Percentiles rank a stretch among this genome's conserved stretches.
Evolutionary conservation across 2,888 invertebrate species (phyloP).

Genomic region (Lapara coniferarum): DNA sequence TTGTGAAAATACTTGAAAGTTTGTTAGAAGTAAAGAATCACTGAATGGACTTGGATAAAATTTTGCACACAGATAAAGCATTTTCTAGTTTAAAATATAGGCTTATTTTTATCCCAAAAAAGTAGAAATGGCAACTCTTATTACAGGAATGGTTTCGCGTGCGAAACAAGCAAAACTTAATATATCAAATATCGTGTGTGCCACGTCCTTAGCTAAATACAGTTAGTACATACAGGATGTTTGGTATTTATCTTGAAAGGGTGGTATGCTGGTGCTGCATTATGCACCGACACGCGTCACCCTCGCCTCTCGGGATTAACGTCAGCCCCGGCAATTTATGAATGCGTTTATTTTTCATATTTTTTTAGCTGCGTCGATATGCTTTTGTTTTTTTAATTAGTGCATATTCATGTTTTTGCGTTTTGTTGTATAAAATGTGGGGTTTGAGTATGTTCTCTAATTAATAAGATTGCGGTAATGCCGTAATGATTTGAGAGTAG

Average conservation of each 20-base stretch:
- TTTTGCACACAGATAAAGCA: no score
- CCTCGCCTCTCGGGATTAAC: constrained; percentile 15
- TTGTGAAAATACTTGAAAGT: no score
- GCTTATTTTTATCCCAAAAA: no score
- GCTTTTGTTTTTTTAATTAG: neutral
- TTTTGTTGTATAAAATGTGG: neutral
- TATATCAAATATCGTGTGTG: neutral
- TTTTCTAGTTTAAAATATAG: no score
- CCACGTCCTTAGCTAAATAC: neutral
- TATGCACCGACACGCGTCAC: constrained; percentile 23
- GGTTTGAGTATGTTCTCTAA: neutral
- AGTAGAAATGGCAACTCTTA: no score
- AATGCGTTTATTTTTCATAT: constrained; percentile 18
- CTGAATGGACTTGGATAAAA: no score
- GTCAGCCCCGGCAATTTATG: constrained; percentile 11
- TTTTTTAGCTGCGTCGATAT: neutral
- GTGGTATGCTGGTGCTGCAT: constrained; percentile 14
- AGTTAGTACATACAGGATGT: constrained; percentile 4
- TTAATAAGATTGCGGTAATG: neutral
- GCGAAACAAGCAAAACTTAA: no score
- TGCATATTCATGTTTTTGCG: neutral
- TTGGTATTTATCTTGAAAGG: constrained; percentile 19
- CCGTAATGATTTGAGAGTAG: no score
- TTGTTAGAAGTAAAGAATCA: no score
- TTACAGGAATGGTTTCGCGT: no score